Conservation (phyloP, 2,113 vertebrate genomes). For the Fulica atra region DNA sequence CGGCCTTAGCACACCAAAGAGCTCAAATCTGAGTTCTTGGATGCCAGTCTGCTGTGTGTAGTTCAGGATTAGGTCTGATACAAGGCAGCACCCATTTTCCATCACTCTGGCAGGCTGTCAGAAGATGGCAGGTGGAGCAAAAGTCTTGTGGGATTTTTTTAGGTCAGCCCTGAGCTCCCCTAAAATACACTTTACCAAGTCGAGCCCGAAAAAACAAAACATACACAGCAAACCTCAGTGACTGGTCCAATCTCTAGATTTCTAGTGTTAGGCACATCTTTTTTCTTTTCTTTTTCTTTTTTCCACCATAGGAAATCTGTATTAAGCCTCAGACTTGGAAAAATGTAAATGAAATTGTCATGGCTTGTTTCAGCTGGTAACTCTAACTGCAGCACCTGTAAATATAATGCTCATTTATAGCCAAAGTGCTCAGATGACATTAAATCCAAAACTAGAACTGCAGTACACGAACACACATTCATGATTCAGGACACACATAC, state of each 20-base stretch:
- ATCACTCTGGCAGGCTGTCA: neutral
- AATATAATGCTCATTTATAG: conserved; percentile 54
- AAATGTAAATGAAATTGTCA: conserved; percentile 48
- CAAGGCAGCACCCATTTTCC: neutral
- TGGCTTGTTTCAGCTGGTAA: conserved; percentile 59
- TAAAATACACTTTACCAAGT: neutral
- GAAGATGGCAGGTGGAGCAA: neutral
- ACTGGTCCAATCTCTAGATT: neutral
- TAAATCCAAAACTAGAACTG: conserved; percentile 44
- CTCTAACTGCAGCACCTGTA: conserved; percentile 58
- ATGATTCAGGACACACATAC: conserved; percentile 14
- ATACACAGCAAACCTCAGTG: neutral
- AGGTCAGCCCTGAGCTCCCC: neutral
- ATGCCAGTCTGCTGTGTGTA: neutral
- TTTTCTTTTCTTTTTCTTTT: neutral
- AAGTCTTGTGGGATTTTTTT: neutral
- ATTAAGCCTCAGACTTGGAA: conserved; percentile 29
- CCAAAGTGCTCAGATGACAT: conserved; percentile 37
- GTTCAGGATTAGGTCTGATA: neutral
- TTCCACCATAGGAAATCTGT: neutral
- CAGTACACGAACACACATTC: neutral
- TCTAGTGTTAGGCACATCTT: neutral
- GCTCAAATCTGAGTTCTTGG: neutral
- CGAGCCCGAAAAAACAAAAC: neutral
- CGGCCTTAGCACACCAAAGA: neutral